Base-by-base conservation (phyloP, 2,113 vertebrate genomes). In the Sinocyclocheilus anshuiensis region DNA sequence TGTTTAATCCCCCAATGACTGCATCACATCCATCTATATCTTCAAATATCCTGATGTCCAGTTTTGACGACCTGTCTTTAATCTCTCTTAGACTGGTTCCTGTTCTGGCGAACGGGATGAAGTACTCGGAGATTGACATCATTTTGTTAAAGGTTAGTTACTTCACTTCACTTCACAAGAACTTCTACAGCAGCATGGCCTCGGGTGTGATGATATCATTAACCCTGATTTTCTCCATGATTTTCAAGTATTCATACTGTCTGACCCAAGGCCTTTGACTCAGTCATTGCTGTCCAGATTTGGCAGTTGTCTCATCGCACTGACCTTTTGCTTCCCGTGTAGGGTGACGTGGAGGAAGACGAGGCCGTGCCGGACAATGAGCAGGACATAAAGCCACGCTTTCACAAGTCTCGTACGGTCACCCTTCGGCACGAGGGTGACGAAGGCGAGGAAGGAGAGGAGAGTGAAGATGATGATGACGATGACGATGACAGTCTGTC, bases 101-200 rank as follows among this genome's bases (percentile, higher is more conserved):
- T 18, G 97, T 97, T 87, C 93, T 98, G 88, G 97, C 98, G 81
- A 98, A 97, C 10, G 97, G 97, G n/a, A 99, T 99, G 97, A 97
- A 98, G 89, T 99, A 99, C 91, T 98, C 97, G 0, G 97, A 99
- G 92, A 98, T 99, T 0, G 97, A 99, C 92, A 99, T 98, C 77
- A 98, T 99, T 87, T 90, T 99, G 81, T 93, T 99, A n/a, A 99
- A 99, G 96, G 97, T 97, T 59, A 74, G 92, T 55, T 48, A 48
- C 45, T 48, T 45, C 42, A n/a, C 55, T 78, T 7, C 39, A 0
- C 3, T 39, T 20, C 20, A 18, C 5, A 65, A 55, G 6, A 24
- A 39, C 63, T 55, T 45, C 29, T 6, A 9, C 20, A 26, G 9
- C 45, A 4, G 67, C 9, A 20, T 50, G 36, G 2, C 83, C 5